Percentiles rank a stretch among this genome's conserved stretches.
Conservation (phyloP, 2,888 invertebrate species). For the Ormyrus nitidulus region DNA sequence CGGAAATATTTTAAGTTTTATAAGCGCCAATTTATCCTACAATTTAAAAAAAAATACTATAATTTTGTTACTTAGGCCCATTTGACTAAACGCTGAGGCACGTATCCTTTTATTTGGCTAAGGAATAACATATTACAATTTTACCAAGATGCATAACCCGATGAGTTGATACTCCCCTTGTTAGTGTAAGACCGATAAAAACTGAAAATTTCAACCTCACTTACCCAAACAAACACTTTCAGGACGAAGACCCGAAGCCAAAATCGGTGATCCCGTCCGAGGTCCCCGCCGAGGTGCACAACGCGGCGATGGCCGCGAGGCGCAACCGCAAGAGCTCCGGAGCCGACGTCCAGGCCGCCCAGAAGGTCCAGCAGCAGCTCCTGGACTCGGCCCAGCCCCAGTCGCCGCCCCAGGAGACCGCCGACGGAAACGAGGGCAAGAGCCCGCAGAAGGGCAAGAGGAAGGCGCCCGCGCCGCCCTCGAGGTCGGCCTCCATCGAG, state of each 20-base stretch:
- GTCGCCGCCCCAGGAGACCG: constrained; percentile 63
- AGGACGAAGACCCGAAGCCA: constrained; percentile 74
- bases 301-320: constrained; percentile 84
- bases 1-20: too few relatives aligned
- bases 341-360: not conserved
- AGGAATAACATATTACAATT: too few relatives aligned
- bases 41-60: constrained; percentile 73
- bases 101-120: too few relatives aligned
- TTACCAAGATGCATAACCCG: too few relatives aligned
- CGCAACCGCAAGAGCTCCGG: constrained; percentile 80
- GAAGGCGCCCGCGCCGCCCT: constrained; percentile 84
- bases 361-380: constrained; percentile 18
- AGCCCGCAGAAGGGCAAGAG: constrained; percentile 80
- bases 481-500: constrained; percentile 57
- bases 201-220: too few relatives aligned
- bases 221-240: too few relatives aligned
- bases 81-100: too few relatives aligned
- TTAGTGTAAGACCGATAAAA: too few relatives aligned
- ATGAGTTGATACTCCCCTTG: too few relatives aligned
- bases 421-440: constrained; percentile 77
- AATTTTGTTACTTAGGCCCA: too few relatives aligned
- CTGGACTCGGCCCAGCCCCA: constrained; percentile 55
- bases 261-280: constrained; percentile 80
- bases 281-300: constrained; percentile 83
- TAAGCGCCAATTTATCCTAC: not conserved